phyloP scores from a whole-genome alignment of 2,113 vertebrate species.

The Urocynchramus pylzowi region DNA sequence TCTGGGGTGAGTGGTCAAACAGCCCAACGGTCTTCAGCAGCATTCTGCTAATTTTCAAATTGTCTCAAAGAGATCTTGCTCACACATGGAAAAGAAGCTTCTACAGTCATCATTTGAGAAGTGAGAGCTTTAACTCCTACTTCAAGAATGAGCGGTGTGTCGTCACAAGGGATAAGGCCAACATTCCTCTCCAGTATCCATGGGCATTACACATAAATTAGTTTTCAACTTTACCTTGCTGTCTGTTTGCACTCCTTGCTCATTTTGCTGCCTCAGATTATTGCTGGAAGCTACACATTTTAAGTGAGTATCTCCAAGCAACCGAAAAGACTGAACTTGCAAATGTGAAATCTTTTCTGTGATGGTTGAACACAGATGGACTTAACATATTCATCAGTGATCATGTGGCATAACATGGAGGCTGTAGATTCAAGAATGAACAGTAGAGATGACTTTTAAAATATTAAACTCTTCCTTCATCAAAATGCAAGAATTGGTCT shows the following conservation, averaged over 20 bases:
- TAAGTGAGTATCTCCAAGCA: not conserved
- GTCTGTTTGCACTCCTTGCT: not conserved
- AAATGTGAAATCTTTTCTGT: not conserved
- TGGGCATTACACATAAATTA: not conserved
- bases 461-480: not conserved
- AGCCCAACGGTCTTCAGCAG: not conserved
- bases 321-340: not conserved
- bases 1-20: not conserved
- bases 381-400: not conserved
- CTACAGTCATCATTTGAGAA: not conserved
- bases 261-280: not conserved
- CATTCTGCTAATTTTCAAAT: not conserved
- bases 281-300: not conserved
- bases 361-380: not conserved
- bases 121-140: not conserved
- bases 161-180: fast-evolving
- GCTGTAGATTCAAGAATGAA: not conserved
- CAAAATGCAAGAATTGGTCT: not conserved
- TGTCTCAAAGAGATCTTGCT: not conserved
- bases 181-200: not conserved
- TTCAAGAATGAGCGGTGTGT: not conserved
- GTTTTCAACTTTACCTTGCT: not conserved
- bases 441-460: not conserved
- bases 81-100: not conserved
- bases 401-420: not conserved